Percentiles rank a stretch among this genome's conserved stretches.
Conservation (phyloP, 1,140 invertebrate genomes). For the Eriocheir sinensis region DNA sequence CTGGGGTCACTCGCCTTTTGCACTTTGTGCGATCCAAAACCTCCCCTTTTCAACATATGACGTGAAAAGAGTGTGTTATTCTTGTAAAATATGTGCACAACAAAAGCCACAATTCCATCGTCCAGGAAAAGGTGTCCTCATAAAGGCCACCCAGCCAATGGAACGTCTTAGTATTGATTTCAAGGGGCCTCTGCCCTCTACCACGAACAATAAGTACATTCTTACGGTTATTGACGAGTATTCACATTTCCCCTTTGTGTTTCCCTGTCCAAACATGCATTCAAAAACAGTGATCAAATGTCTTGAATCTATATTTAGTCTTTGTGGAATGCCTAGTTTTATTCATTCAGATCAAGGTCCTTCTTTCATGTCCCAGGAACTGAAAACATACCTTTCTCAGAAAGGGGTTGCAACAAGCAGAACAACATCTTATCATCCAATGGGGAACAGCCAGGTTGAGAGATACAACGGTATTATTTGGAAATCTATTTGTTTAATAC, state of each 20-base stretch:
- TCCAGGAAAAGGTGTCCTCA: constrained; percentile 76
- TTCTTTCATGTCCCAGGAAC: constrained; percentile 77
- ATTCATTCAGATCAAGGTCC: constrained; percentile 79
- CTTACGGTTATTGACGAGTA: constrained; percentile 80
- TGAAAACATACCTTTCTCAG: constrained; percentile 75
- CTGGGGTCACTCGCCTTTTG: constrained; percentile 78
- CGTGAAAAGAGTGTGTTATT: constrained; percentile 61
- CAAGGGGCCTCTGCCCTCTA: constrained; percentile 79
- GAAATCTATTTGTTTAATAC: constrained; percentile 74
- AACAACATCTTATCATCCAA: constrained; percentile 73
- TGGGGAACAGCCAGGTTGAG: constrained; percentile 58
- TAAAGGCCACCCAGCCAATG: constrained; percentile 78
- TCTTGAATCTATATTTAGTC: constrained; percentile 76
- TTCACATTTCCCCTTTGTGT: constrained; percentile 71
- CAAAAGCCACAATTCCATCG: constrained; percentile 76
- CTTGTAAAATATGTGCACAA: constrained; percentile 62
- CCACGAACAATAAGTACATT: constrained; percentile 78
- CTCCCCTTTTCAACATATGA: constrained; percentile 79
- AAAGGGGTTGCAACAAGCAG: constrained; percentile 57
- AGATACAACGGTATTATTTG: constrained; percentile 78
- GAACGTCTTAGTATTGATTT: constrained; percentile 79
- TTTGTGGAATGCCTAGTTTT: constrained; percentile 78
- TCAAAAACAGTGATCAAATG: constrained; percentile 79
- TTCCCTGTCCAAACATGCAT: constrained; percentile 77
- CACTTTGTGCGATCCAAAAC: constrained; percentile 79